Percentiles rank a stretch among this genome's conserved stretches.
Evolutionary conservation across 2,113 vertebrate species (phyloP).

Genomic region (Cranoglanis bouderius): DNA sequence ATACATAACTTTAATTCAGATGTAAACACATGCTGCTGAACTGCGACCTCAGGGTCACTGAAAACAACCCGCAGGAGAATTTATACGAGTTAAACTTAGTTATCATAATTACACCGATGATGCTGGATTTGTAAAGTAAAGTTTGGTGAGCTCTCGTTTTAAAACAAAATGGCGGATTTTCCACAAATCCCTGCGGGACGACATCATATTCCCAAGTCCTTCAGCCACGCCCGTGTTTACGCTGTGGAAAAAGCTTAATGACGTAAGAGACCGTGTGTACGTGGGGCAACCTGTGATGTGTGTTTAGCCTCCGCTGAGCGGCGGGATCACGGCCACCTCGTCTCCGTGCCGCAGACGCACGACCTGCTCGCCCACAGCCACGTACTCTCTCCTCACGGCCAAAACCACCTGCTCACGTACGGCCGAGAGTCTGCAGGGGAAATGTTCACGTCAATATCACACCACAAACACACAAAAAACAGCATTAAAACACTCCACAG

Average conservation of each 20-base stretch:
- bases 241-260: background rate
- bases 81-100: too few species aligned
- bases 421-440: slow-evolving; percentile 69
- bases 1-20: too few species aligned
- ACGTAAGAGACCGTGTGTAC: background rate
- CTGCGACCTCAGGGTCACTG: too few species aligned
- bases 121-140: background rate
- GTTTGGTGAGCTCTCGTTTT: background rate
- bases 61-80: background rate
- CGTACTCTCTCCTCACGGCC: slow-evolving; percentile 89
- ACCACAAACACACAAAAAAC: background rate
- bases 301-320: slow-evolving; percentile 89
- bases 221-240: background rate
- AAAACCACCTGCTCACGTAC: slow-evolving; percentile 84
- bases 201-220: background rate
- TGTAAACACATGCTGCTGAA: too few species aligned
- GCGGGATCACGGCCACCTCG: slow-evolving; percentile 93
- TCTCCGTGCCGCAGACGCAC: slow-evolving; percentile 82
- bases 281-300: background rate
- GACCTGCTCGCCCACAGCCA: slow-evolving; percentile 80
- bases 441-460: background rate
- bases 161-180: background rate
- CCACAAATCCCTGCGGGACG: background rate
- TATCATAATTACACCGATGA: too few species aligned
- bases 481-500: background rate